Evolutionary conservation across 1,140 invertebrate genomes (phyloP).

Genomic region (Drosophila truncata): DNA sequence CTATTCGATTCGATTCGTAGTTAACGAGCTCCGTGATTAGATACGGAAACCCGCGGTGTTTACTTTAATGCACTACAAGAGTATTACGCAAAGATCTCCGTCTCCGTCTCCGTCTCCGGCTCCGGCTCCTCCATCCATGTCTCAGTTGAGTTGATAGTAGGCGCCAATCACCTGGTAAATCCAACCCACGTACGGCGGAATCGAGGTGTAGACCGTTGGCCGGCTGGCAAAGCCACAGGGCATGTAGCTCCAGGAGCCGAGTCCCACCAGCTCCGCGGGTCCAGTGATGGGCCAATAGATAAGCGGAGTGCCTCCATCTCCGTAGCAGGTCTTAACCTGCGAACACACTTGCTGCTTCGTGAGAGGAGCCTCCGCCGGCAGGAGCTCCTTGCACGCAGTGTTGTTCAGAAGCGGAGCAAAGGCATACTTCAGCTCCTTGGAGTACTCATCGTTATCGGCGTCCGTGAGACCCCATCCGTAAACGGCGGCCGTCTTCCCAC

Average conservation of each 20-base stretch:
- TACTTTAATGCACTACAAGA: constrained; percentile 42
- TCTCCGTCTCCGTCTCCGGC: too few species aligned
- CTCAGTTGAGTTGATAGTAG: constrained; percentile 68
- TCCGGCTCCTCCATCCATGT: background rate
- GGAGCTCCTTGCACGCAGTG: constrained; percentile 43
- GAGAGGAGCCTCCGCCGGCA: constrained; percentile 71
- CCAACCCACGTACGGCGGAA: constrained; percentile 88
- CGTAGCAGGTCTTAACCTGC: constrained; percentile 87
- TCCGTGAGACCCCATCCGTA: constrained; percentile 86
- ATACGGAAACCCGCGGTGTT: constrained; percentile 28
- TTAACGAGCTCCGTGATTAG: constrained; percentile 37
- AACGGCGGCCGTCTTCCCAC: constrained; percentile 59
- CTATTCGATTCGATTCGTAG: constrained; percentile 35
- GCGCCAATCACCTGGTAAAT: constrained; percentile 86
- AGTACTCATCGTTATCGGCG: constrained; percentile 66
- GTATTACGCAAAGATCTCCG: constrained; percentile 64
- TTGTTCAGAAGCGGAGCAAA: constrained; percentile 58
- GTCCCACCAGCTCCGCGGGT: constrained; percentile 86
- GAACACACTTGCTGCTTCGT: constrained; percentile 87
- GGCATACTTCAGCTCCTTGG: constrained; percentile 80
- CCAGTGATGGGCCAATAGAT: constrained; percentile 84
- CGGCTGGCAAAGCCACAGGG: constrained; percentile 89
- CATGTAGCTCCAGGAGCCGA: constrained; percentile 91
- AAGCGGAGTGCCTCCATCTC: constrained; percentile 90
- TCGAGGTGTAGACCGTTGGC: constrained; percentile 90